These are phyloP conservation scores for Chrosomus eos DNA, from an alignment of 2,797 vertebrate genomes.

Conservation along the genomic window DNA sequence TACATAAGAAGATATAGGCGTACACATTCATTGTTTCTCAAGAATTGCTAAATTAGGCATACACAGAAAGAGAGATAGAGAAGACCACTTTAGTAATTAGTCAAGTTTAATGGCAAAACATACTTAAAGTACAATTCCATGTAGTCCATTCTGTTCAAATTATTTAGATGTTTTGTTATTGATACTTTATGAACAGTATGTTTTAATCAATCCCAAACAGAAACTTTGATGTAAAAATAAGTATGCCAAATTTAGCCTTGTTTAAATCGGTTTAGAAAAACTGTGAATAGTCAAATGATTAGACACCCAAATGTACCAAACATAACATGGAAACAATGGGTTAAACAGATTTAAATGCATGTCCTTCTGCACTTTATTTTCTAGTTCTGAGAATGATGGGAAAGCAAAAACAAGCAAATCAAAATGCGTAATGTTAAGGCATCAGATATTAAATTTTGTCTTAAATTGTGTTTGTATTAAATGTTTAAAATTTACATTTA, in stretches of 20 bases:
- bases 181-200: background rate
- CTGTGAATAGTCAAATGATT: background rate
- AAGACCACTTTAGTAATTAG: background rate
- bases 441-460: background rate
- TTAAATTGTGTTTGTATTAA: conserved; percentile 23
- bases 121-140: background rate
- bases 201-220: background rate
- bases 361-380: background rate
- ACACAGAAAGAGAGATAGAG: background rate
- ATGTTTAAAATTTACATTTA: background rate
- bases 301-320: background rate
- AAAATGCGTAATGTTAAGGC: background rate
- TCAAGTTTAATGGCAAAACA: background rate
- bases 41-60: background rate
- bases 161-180: background rate
- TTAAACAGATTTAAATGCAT: background rate
- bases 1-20: background rate
- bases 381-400: background rate
- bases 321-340: background rate
- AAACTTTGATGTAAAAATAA: conserved; percentile 16
- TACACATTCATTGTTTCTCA: background rate
- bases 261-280: background rate
- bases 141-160: background rate
- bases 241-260: background rate
- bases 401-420: background rate